A percentile compares a stretch with the other conserved stretches of the same genome.
Conservation (phyloP, 2,888 invertebrate genomes). For the Bellardia pandia region DNA sequence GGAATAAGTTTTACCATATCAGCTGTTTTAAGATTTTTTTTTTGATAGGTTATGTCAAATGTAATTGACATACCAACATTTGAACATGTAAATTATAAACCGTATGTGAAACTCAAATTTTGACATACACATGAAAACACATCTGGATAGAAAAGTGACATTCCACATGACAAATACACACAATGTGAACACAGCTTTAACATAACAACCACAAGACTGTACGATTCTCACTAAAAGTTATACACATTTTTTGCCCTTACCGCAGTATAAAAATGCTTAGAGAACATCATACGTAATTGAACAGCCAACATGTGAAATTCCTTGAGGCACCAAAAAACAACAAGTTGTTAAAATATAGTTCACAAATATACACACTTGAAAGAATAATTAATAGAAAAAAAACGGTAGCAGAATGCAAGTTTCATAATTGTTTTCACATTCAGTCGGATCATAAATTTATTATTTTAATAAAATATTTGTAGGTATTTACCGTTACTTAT, state of each 20-base stretch:
- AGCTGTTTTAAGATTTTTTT: too few species aligned
- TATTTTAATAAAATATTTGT: constrained; percentile 9
- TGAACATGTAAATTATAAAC: too few species aligned
- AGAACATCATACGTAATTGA: constrained; percentile 54
- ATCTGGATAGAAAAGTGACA: too few species aligned
- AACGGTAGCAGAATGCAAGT: constrained; percentile 19
- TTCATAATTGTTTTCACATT: constrained; percentile 44
- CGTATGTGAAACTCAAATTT: too few species aligned
- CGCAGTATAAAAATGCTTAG: constrained; percentile 2
- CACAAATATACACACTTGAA: constrained; percentile 8
- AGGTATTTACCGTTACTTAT: not conserved
- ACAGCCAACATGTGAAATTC: constrained; percentile 54
- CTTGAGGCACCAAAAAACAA: not conserved
- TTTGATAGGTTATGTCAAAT: too few species aligned
- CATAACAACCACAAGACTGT: constrained; percentile 26
- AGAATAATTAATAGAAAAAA: constrained; percentile 1
- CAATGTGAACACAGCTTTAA: too few species aligned
- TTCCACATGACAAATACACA: too few species aligned
- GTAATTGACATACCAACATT: too few species aligned
- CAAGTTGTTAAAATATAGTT: constrained; percentile 4
- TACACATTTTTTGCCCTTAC: constrained; percentile 39
- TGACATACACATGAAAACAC: too few species aligned
- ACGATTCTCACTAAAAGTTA: constrained; percentile 23
- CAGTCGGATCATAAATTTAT: constrained; percentile 5
- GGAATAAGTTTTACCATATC: too few species aligned